Conservation (phyloP, 2,888 invertebrate genomes). For the Allophyes oxyacanthae region DNA sequence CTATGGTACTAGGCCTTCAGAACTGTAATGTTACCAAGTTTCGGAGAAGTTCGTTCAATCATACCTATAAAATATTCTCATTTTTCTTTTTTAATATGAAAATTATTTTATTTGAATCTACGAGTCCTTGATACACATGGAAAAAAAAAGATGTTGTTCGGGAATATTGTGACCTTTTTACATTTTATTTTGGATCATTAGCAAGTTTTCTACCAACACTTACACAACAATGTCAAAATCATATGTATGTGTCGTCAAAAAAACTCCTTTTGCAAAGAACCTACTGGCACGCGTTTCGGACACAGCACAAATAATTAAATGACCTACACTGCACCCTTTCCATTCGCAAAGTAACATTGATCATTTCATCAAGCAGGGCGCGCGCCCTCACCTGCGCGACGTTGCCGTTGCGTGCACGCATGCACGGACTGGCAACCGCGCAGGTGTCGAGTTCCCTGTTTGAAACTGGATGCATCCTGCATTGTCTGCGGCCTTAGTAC, state of each 20-base stretch:
- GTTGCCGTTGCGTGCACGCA: slow-evolving; percentile 58
- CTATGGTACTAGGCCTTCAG: slow-evolving; percentile 27
- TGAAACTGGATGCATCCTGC: slow-evolving; percentile 25
- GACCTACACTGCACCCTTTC: slow-evolving; percentile 18
- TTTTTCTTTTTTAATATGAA: too few relatives aligned
- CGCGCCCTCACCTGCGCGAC: slow-evolving; percentile 51
- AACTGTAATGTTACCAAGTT: background rate
- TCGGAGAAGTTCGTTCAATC: background rate
- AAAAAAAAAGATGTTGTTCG: too few relatives aligned
- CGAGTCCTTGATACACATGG: too few relatives aligned
- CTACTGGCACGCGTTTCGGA: too few relatives aligned
- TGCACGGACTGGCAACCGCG: slow-evolving; percentile 62
- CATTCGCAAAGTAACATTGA: slow-evolving; percentile 16
- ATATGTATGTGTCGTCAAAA: too few relatives aligned
- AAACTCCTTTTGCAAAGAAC: too few relatives aligned
- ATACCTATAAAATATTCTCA: too few relatives aligned
- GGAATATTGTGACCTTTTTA: too few relatives aligned
- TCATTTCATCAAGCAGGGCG: slow-evolving; percentile 23
- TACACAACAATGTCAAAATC: too few relatives aligned
- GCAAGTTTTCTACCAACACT: too few relatives aligned
- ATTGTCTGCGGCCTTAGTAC: slow-evolving; percentile 31
- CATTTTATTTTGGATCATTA: too few relatives aligned
- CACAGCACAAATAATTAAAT: slow-evolving; percentile 20
- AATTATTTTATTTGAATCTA: too few relatives aligned
- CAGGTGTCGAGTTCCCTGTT: slow-evolving; percentile 44